These are phyloP conservation scores for Sinonovacula constricta DNA, from an alignment of 1,140 invertebrate species.

Conservation along the genomic window DNA sequence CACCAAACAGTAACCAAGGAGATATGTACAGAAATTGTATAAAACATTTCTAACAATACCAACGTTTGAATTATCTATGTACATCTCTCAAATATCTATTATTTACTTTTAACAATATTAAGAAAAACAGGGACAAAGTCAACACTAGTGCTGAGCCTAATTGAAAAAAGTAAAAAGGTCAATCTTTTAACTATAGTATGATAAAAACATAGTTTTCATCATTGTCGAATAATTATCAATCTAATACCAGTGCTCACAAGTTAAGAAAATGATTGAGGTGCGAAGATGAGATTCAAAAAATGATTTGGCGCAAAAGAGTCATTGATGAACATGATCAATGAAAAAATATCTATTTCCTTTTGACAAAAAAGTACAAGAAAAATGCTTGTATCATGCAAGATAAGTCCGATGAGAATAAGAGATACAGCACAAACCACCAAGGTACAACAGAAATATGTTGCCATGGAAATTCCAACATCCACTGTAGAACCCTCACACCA, in stretches of 20 bases:
- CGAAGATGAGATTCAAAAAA: constrained; percentile 17
- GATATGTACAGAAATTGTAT: not conserved
- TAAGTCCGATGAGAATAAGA: not conserved
- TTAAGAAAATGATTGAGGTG: constrained; percentile 33
- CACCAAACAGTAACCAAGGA: not conserved
- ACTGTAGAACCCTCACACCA: not conserved
- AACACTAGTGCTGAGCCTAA: not conserved
- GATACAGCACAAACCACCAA: not conserved
- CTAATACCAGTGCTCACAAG: not conserved
- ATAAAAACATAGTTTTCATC: no score
- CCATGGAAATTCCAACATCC: not conserved
- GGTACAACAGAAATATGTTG: not conserved
- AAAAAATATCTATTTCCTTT: constrained; percentile 18
- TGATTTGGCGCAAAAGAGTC: no score
- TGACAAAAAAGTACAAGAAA: constrained; percentile 8
- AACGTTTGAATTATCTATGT: not conserved
- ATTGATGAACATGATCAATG: not conserved
- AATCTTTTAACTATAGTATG: not conserved
- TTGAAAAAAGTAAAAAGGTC: not conserved
- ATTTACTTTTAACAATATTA: not conserved
- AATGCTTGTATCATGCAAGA: not conserved
- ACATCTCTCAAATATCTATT: not conserved
- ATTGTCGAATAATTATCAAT: not conserved
- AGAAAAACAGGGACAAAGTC: not conserved
- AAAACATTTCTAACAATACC: constrained; percentile 6